Evolutionary conservation across 92 coral and sea anemone species (phyloP).

Genomic region (Epizoanthus rinbou): DNA sequence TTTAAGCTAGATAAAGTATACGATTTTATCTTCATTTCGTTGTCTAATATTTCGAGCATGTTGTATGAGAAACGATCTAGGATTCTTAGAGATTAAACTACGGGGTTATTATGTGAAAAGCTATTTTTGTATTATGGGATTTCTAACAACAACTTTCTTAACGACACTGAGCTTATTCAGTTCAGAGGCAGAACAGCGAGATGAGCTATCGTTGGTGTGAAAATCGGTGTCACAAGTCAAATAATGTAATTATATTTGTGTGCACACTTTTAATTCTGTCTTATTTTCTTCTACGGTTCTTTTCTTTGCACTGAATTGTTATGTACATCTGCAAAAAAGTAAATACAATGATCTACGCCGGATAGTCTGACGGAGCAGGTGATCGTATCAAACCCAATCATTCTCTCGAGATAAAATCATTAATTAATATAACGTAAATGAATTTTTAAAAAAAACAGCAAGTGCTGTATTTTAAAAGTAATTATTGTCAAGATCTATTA

Average conservation of each 20-base stretch:
- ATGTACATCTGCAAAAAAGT: not conserved
- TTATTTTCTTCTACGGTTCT: not conserved
- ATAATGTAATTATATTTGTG: conserved; percentile 4
- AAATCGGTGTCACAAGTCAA: not conserved
- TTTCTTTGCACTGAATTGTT: not conserved
- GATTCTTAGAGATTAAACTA: not conserved
- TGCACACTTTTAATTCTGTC: not conserved
- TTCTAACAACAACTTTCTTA: not conserved
- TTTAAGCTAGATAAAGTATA: too few relatives aligned
- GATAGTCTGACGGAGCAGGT: not conserved
- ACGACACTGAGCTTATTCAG: not conserved
- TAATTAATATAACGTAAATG: not conserved
- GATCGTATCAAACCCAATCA: not conserved
- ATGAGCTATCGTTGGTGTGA: not conserved
- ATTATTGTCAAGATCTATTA: not conserved
- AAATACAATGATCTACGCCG: not conserved
- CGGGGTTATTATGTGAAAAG: too few relatives aligned
- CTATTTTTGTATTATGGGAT: not conserved
- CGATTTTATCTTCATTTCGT: not conserved
- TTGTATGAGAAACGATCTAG: not conserved
- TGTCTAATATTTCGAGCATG: not conserved
- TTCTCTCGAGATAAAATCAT: not conserved
- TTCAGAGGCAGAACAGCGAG: not conserved
- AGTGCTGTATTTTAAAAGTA: not conserved
- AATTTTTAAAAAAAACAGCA: not conserved